Evolutionary conservation across 2,888 invertebrate species (phyloP).

Genomic region (Habrosyne pyritoides): DNA sequence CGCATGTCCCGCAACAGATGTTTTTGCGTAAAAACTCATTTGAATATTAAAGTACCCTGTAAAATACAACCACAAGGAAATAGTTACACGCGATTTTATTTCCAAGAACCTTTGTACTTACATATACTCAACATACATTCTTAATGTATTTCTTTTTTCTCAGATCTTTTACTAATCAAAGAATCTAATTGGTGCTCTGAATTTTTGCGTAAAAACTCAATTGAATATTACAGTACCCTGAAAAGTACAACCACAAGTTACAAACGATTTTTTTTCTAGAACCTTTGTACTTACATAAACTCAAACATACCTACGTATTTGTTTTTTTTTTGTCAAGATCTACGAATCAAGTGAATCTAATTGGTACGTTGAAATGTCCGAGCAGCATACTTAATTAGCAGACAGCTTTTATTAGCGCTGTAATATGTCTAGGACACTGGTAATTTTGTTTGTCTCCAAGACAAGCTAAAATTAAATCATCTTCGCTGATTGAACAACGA

Average conservation of each 20-base stretch:
- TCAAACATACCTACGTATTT: too few species aligned
- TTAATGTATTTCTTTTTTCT: neutral
- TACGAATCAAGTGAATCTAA: neutral
- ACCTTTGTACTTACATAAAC: neutral
- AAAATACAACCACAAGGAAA: neutral
- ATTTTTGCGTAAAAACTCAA: too few species aligned
- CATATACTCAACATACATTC: neutral
- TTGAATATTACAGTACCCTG: too few species aligned
- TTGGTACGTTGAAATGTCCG: neutral
- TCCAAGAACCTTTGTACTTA: neutral
- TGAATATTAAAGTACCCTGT: neutral
- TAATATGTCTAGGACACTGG: neutral
- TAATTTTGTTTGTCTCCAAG: neutral
- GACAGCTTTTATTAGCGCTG: neutral
- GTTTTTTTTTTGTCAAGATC: neutral
- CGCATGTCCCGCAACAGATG: slow-evolving; percentile 54
- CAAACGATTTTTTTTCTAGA: too few species aligned
- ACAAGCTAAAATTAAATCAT: neutral
- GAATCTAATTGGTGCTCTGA: neutral
- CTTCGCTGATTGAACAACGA: neutral
- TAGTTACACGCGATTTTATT: neutral
- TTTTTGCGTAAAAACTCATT: slow-evolving; percentile 19
- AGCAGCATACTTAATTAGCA: too few species aligned
- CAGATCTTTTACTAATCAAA: neutral
- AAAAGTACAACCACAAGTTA: too few species aligned